Conservation (phyloP, 2,113 vertebrate species). For the Aleadryas rufinucha region DNA sequence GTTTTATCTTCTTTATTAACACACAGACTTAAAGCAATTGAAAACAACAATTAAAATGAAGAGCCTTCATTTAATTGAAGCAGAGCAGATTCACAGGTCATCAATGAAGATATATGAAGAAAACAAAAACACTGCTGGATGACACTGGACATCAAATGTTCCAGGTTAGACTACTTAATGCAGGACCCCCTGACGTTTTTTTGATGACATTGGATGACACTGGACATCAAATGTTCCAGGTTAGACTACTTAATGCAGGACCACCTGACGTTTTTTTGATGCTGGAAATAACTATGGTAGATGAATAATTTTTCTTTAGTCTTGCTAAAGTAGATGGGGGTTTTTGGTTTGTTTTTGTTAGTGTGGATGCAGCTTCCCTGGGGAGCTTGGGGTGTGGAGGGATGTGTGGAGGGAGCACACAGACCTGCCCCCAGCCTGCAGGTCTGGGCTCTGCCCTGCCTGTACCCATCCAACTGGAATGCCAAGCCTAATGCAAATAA, state of each 20-base stretch:
- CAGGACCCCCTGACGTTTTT: conserved; percentile 24
- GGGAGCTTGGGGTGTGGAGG: background rate
- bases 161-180: conserved; percentile 6
- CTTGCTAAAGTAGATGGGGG: background rate
- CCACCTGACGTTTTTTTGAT: conserved; percentile 22
- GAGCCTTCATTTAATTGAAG: background rate
- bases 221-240: background rate
- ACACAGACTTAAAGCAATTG: background rate
- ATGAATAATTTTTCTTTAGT: background rate
- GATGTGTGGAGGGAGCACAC: accelerated
- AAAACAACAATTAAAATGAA: background rate
- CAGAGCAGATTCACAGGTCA: background rate
- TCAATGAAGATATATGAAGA: background rate
- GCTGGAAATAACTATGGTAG: conserved; percentile 30
- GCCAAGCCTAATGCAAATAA: no score
- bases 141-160: background rate
- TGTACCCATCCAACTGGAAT: background rate
- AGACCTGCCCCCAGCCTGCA: background rate
- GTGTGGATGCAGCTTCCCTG: background rate
- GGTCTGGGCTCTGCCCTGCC: background rate
- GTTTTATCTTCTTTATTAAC: background rate
- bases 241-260: conserved; percentile 31
- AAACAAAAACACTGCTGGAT: background rate
- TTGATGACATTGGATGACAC: conserved; percentile 11
- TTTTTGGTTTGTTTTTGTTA: background rate